These are phyloP conservation scores for Gallinago nigripennis DNA, from an alignment of 2,797 vertebrate species.

Conservation along the genomic window DNA sequence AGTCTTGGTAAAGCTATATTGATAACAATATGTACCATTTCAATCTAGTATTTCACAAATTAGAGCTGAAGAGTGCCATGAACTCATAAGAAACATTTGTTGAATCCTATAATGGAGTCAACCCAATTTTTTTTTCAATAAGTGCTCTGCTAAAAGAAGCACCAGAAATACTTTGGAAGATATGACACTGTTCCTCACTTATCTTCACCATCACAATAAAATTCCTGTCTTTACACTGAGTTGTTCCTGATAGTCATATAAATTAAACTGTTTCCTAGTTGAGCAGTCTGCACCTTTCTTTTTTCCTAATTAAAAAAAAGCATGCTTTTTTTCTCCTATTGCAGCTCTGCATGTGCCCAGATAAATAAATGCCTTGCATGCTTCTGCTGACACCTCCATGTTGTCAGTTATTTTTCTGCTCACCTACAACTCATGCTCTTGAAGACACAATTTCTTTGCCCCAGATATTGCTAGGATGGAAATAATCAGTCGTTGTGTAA, in stretches of 20 bases:
- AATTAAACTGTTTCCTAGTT: not conserved
- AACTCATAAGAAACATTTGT: fast-evolving
- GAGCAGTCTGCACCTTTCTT: not conserved
- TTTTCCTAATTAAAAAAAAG: not conserved
- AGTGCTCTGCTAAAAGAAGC: not conserved
- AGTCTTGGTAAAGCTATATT: not conserved
- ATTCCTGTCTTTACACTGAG: not conserved
- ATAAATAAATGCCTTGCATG: not conserved
- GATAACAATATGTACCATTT: not conserved
- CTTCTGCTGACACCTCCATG: not conserved
- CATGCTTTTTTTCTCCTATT: not conserved
- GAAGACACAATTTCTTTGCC: conserved; percentile 5
- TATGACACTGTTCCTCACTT: not conserved
- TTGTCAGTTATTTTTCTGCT: conserved; percentile 1
- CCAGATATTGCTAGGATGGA: conserved; percentile 26
- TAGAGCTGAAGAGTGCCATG: not conserved
- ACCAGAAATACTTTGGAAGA: not conserved
- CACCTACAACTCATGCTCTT: not conserved
- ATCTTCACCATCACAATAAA: not conserved
- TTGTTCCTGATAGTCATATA: not conserved
- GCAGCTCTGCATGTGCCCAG: not conserved
- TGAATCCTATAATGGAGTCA: not conserved
- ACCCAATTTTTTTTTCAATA: not conserved
- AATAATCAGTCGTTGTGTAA: not conserved
- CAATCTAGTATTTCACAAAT: not conserved